phyloP scores from a whole-genome alignment of 2,797 vertebrate species.

The Agapornis canus region DNA sequence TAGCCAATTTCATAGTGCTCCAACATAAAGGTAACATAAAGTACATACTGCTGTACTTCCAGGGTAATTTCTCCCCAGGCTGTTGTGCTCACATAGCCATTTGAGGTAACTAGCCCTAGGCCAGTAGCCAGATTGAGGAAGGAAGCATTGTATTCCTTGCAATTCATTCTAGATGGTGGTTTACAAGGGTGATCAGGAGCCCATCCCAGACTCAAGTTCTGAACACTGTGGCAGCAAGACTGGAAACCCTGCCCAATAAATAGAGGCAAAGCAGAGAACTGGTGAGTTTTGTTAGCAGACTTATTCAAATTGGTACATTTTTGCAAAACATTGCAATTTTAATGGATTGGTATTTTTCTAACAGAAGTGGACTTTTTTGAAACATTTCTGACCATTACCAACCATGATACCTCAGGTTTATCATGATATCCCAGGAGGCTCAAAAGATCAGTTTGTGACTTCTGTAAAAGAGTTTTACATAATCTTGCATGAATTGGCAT shows the following conservation, averaged over 20 bases:
- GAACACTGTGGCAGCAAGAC: background rate
- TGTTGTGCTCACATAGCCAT: background rate
- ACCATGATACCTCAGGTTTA: background rate
- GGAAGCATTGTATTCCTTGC: background rate
- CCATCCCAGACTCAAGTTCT: background rate
- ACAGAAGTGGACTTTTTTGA: background rate
- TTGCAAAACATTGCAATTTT: background rate
- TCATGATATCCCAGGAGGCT: background rate
- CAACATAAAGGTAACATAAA: background rate
- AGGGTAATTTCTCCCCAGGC: background rate
- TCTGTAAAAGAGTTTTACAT: background rate
- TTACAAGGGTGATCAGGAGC: background rate
- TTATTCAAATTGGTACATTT: background rate
- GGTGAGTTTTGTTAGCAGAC: background rate
- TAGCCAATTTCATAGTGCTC: background rate
- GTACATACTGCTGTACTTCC: background rate
- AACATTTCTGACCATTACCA: background rate
- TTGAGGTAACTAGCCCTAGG: rapidly evolving
- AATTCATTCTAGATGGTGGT: background rate
- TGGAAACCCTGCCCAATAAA: background rate
- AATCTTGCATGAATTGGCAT: background rate
- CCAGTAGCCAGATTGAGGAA: background rate
- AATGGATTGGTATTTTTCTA: background rate
- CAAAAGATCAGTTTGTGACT: background rate
- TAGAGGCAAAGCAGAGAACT: background rate